phyloP scores from a whole-genome alignment of 2,888 invertebrate genomes.

The Suillia variegata region DNA sequence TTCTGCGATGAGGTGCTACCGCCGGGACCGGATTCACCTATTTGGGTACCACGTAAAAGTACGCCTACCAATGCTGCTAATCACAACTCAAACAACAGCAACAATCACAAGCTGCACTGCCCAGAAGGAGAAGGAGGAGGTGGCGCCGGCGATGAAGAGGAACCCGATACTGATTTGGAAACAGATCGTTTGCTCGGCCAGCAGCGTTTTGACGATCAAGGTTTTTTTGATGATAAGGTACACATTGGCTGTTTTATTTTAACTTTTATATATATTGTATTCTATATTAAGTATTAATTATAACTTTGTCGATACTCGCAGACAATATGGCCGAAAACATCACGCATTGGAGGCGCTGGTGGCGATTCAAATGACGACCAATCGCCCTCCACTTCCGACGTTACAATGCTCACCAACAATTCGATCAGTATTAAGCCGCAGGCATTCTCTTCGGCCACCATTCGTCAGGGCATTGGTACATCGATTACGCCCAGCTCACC shows the following conservation, averaged over 20 bases:
- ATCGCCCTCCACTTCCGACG: constrained; percentile 41
- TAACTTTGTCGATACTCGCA: constrained; percentile 21
- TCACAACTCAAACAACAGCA: constrained; percentile 15
- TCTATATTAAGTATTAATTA: neutral
- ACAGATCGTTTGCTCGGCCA: constrained; percentile 95
- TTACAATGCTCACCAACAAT: constrained; percentile 40
- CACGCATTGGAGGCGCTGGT: constrained; percentile 32
- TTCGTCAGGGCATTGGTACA: constrained; percentile 60
- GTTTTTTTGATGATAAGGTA: constrained; percentile 80
- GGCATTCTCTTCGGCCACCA: constrained; percentile 56
- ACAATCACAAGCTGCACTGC: constrained; percentile 37
- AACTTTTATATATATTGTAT: neutral
- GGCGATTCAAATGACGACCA: constrained; percentile 42
- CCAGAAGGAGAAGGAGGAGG: no score
- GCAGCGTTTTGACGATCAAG: constrained; percentile 89
- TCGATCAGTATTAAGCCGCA: constrained; percentile 48
- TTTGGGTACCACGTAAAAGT: constrained; percentile 58
- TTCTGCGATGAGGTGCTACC: constrained; percentile 56
- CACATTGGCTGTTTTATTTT: constrained; percentile 25
- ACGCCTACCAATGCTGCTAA: constrained; percentile 10
- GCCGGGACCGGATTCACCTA: constrained; percentile 55
- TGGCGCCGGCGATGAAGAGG: constrained; percentile 70
- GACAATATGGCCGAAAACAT: constrained; percentile 48
- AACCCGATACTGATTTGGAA: constrained; percentile 97
- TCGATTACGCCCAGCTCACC: constrained; percentile 55